Evolutionary conservation across 2,113 vertebrate species (phyloP).

Genomic region (Platysternon megacephalum): DNA sequence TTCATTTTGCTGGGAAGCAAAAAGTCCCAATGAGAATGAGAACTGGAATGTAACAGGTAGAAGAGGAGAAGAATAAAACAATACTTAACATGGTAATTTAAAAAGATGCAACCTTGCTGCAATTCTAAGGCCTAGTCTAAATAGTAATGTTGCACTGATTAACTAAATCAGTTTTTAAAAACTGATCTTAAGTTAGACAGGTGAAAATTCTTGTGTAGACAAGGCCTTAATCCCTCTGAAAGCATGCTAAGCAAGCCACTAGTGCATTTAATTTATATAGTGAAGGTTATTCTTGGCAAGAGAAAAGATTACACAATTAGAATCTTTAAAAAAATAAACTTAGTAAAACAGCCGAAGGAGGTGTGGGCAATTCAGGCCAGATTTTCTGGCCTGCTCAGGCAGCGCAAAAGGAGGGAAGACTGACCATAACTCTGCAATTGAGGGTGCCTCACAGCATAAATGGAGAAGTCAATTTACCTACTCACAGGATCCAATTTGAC

Average conservation of each 20-base stretch:
- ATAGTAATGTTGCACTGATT: background rate
- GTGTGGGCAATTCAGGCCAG: background rate
- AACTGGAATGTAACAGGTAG: background rate
- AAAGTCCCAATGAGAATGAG: background rate
- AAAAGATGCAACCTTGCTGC: background rate
- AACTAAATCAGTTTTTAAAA: background rate
- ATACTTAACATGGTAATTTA: background rate
- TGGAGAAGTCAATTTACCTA: background rate
- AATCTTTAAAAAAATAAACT: background rate
- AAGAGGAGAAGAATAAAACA: background rate
- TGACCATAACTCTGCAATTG: background rate
- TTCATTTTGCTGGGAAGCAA: background rate
- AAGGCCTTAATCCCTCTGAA: background rate
- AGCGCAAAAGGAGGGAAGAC: background rate
- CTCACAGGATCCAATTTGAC: fast-evolving
- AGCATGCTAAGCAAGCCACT: background rate
- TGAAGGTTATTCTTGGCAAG: background rate
- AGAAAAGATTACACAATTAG: background rate
- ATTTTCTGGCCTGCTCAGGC: background rate
- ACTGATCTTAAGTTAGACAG: background rate
- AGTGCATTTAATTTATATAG: background rate
- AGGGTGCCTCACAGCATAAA: background rate
- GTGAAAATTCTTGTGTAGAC: background rate
- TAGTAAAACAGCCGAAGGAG: background rate
- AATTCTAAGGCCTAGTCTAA: background rate